Base-by-base conservation (phyloP, 2,113 vertebrate genomes). In the Cheirogaleus medius region DNA sequence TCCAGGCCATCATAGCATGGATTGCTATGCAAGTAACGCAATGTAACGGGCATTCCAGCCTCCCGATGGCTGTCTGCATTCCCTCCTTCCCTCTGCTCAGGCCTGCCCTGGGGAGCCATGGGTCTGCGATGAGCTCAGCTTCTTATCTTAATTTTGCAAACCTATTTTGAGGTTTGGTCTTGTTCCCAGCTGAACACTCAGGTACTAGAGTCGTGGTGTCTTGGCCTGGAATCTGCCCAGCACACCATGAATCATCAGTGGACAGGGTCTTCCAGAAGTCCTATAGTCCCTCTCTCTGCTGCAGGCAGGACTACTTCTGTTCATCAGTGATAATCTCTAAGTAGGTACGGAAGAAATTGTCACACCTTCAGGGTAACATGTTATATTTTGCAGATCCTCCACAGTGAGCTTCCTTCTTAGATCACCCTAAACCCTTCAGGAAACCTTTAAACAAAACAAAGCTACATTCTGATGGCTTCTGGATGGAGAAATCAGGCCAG, bases 131-230 rank as follows among this genome's bases (percentile, higher is more conserved):
- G 91, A 96, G 37, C 73, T 86, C 80, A 44, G 8, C 27, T 44
- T n/a, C 84, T 92, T 42, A 39, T 63, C 49, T 81, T 73, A 60
- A 87, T 32, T 92, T 94, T 86, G 56, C 27, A 96, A 88, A 69
- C 32, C 6, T 21, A 44, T 86, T 63, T 37, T 81, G 54, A 95
- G 90, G 54, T 83, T 94, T 95, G 96, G 42, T 86, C 39, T 91
- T 69, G 29, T 74, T 94, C 76, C 23, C 71, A 91, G 47, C n/a
- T 18, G 69, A 92, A 63, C 60, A 64, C n/a, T 86, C 76, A 87
- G 12, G 32, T 68, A 9, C 23, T 6, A 8, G 34, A n/a, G 39
- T 37, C 1, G 1, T 44, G 13, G 20, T 74, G 27, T 76, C 42
- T 54, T n/a, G 71, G 66, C 58, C 89, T 82, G 63, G 58, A 27